Evolutionary conservation across 1,140 invertebrate species (phyloP).

Genomic region (Colletes latitarsis): DNA sequence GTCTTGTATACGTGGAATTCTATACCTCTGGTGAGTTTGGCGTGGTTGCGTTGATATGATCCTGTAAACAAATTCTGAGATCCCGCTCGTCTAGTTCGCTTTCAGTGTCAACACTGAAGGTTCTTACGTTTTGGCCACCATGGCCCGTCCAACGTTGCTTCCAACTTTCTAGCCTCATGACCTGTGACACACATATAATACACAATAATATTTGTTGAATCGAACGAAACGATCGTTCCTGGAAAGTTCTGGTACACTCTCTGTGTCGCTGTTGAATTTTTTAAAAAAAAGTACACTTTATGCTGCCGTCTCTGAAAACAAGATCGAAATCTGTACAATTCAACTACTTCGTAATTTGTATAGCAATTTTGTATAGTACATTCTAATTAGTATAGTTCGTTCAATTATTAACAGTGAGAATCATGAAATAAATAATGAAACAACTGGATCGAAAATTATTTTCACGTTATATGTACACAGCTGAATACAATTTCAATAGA

Average conservation of each 20-base stretch:
- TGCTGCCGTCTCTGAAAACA: background rate
- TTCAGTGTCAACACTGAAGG: slow-evolving; percentile 81
- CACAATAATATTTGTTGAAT: background rate
- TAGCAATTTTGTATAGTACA: background rate
- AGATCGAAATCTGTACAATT: background rate
- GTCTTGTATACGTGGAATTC: slow-evolving; percentile 62
- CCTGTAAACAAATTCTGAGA: slow-evolving; percentile 77
- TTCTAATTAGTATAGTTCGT: background rate
- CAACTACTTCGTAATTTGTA: slow-evolving; percentile 5
- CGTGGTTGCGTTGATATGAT: slow-evolving; percentile 70
- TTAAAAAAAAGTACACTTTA: background rate
- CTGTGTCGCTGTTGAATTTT: background rate
- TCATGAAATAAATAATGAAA: background rate
- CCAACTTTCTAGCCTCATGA: slow-evolving; percentile 86
- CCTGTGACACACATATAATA: slow-evolving; percentile 72
- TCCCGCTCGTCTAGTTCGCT: slow-evolving; percentile 81
- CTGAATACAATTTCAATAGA: background rate
- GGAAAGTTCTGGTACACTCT: background rate
- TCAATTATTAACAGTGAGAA: background rate
- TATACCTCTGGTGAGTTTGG: slow-evolving; percentile 66
- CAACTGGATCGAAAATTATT: background rate
- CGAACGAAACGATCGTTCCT: too few species aligned
- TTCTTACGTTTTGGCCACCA: slow-evolving; percentile 69
- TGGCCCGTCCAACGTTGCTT: slow-evolving; percentile 79
- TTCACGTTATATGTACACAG: background rate